Conservation (phyloP, 2,113 vertebrate species). For the Gavialis gangeticus region DNA sequence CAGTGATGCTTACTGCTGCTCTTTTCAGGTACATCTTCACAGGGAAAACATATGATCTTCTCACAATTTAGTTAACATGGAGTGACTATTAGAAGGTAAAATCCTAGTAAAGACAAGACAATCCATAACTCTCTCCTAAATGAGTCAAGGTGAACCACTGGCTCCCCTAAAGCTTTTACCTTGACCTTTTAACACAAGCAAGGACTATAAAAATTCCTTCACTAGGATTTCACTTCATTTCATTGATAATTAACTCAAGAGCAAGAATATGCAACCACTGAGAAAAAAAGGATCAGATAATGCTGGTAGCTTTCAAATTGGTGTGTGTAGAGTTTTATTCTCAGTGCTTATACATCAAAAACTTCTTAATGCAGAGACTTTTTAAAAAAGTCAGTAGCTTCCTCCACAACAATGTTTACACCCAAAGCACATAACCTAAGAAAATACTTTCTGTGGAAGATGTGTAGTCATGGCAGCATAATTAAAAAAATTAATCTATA, state of each 20-base stretch:
- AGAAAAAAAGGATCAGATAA: too few species aligned
- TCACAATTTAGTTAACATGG: not conserved
- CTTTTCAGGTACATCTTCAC: not conserved
- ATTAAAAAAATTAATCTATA: not conserved
- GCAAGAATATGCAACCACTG: too few species aligned
- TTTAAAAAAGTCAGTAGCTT: not conserved
- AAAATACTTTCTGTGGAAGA: accelerated
- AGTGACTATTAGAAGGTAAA: not conserved
- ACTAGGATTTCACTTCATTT: not conserved
- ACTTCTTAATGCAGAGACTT: too few species aligned
- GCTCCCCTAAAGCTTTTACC: not conserved
- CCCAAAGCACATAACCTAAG: not conserved
- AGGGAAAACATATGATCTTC: not conserved
- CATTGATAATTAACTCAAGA: not conserved
- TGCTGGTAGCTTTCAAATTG: too few species aligned
- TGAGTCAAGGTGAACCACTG: not conserved
- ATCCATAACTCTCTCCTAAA: not conserved
- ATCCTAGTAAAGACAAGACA: not conserved
- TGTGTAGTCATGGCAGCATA: accelerated
- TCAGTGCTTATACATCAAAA: too few species aligned
- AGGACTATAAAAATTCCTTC: not conserved
- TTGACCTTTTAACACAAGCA: not conserved
- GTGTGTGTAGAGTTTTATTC: too few species aligned
- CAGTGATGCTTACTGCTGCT: not conserved
- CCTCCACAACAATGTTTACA: not conserved